A percentile compares a stretch with the other conserved stretches of the same genome.
phyloP scores from a whole-genome alignment of 1,140 invertebrate species.

The Ceratoteleas bidentatus region DNA sequence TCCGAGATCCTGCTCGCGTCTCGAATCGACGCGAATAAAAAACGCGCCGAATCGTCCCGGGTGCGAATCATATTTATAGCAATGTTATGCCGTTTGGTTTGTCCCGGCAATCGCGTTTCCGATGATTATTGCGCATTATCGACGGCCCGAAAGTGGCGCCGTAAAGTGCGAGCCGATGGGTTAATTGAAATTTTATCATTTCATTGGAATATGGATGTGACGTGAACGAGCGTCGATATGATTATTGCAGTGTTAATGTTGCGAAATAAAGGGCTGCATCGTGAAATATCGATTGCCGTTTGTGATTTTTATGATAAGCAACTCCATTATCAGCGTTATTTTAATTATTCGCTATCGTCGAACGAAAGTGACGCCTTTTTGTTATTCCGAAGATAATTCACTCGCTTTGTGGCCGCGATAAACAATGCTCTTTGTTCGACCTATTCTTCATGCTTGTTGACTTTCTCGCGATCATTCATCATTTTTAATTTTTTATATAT shows the following conservation, averaged over 20 bases:
- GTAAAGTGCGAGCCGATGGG: conserved; percentile 42
- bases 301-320: conserved; percentile 48
- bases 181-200: conserved; percentile 65
- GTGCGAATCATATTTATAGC: conserved; percentile 62
- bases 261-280: conserved; percentile 24
- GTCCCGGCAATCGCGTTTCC: conserved; percentile 23
- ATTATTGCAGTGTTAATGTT: conserved; percentile 60
- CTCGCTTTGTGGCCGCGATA: conserved; percentile 36
- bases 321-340: conserved; percentile 51
- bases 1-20: conserved; percentile 50
- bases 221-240: conserved; percentile 43
- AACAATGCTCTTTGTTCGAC: conserved; percentile 52
- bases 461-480: conserved; percentile 41
- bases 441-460: conserved; percentile 33
- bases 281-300: conserved; percentile 46
- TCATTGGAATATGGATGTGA: conserved; percentile 56
- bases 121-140: conserved; percentile 61
- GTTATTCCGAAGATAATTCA: conserved; percentile 40
- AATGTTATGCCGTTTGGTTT: conserved; percentile 52
- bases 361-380: conserved; percentile 45
- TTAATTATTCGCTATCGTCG: conserved; percentile 41
- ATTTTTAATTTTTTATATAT: conserved; percentile 55
- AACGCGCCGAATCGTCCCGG: conserved; percentile 36
- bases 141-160: conserved; percentile 1
- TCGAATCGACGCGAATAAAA: conserved; percentile 60